These are phyloP conservation scores for Notodonta dromedarius DNA, from an alignment of 2,888 invertebrate genomes.

Conservation along the genomic window DNA sequence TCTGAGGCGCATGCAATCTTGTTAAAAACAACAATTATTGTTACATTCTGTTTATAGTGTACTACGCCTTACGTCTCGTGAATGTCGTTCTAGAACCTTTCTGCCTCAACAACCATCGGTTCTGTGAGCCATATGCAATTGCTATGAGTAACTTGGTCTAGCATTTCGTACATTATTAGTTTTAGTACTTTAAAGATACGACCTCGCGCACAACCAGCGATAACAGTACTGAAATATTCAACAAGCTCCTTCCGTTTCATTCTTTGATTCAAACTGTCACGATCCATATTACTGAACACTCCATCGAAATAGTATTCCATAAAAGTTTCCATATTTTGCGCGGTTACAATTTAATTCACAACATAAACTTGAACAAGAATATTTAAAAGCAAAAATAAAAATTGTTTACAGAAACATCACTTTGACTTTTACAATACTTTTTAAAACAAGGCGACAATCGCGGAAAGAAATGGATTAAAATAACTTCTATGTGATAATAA, in stretches of 20 bases:
- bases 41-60: no score
- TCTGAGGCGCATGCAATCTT: no score
- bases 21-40: no score
- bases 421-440: conserved; percentile 27
- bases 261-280: conserved; percentile 89
- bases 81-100: no score
- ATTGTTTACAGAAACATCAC: conserved; percentile 15
- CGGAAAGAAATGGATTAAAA: neutral
- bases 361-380: neutral
- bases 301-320: conserved; percentile 92
- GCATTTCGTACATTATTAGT: neutral
- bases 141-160: no score
- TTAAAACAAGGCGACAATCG: neutral
- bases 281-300: conserved; percentile 88
- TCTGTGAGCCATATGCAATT: no score
- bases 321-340: conserved; percentile 87
- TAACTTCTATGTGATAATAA: neutral
- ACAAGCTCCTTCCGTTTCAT: conserved; percentile 89
- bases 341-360: conserved; percentile 15
- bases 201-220: conserved; percentile 89
- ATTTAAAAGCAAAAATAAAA: neutral
- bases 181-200: conserved; percentile 3
- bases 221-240: conserved; percentile 91
- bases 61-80: no score
- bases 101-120: no score